These are phyloP conservation scores for Sarcophaga subvicina DNA, from an alignment of 2,888 invertebrate species.

Conservation along the genomic window DNA sequence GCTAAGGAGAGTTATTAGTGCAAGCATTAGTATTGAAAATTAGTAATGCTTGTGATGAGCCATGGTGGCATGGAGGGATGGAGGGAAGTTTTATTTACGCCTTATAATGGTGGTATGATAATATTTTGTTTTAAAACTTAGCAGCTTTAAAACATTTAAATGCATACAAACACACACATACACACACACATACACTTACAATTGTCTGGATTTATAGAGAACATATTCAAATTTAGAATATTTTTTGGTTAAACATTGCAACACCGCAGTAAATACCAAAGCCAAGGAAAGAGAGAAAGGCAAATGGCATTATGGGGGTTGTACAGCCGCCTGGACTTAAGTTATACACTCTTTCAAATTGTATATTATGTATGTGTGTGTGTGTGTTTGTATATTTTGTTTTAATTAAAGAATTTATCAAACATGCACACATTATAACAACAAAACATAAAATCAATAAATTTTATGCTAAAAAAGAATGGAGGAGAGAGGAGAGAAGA, in stretches of 20 bases:
- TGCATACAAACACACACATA: conserved; percentile 11
- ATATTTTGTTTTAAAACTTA: conserved; percentile 47
- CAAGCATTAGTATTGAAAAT: conserved; percentile 43
- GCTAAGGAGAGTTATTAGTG: neutral
- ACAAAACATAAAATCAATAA: conserved; percentile 62
- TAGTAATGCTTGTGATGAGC: conserved; percentile 2
- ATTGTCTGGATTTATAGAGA: conserved; percentile 59
- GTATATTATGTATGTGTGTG: conserved; percentile 1
- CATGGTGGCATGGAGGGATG: neutral
- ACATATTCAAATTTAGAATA: conserved; percentile 46
- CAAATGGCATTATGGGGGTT: neutral
- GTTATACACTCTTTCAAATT: neutral
- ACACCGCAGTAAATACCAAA: neutral
- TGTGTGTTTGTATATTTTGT: conserved; percentile 48
- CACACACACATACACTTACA: neutral
- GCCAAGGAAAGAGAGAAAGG: neutral
- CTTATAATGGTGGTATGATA: conserved; percentile 47
- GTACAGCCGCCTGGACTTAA: conserved; percentile 27
- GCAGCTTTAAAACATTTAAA: conserved; percentile 50
- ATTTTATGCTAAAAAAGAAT: conserved; percentile 15
- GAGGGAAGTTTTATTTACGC: conserved; percentile 45
- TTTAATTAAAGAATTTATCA: conserved; percentile 67
- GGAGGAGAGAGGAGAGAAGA: neutral
- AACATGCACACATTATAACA: conserved; percentile 17
- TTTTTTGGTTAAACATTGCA: conserved; percentile 20